Evolutionary conservation across 1,140 invertebrate species (phyloP).

Genomic region (Acromyrmex echinatior): DNA sequence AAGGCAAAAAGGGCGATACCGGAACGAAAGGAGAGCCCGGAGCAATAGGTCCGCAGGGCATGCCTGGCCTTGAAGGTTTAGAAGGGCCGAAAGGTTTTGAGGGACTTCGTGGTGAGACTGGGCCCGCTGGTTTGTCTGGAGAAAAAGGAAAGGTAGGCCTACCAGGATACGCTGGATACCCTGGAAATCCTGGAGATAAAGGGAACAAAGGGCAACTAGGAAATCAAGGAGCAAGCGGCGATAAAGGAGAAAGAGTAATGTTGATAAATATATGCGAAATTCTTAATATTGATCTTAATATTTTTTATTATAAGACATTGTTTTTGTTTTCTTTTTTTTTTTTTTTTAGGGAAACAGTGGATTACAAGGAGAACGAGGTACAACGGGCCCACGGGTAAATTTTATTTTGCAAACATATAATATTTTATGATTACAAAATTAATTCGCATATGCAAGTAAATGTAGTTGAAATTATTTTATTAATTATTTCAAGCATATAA

Average conservation of each 20-base stretch:
- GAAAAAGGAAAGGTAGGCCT: slow-evolving; percentile 92
- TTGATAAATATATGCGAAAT: not conserved
- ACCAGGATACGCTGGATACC: slow-evolving; percentile 91
- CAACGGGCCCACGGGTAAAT: slow-evolving; percentile 87
- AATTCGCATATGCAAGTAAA: not conserved
- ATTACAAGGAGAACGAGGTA: slow-evolving; percentile 91
- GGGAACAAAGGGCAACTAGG: slow-evolving; percentile 93
- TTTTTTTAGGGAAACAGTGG: slow-evolving; percentile 85
- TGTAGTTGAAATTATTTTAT: not conserved
- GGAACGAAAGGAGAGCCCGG: slow-evolving; percentile 93
- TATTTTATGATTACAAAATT: not conserved
- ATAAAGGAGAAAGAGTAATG: slow-evolving; percentile 81
- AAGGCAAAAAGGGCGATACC: slow-evolving; percentile 92
- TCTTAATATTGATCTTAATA: not conserved
- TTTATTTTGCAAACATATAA: not conserved
- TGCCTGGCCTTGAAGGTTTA: slow-evolving; percentile 92
- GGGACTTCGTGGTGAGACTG: slow-evolving; percentile 92
- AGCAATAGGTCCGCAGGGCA: slow-evolving; percentile 89
- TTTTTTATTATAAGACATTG: not conserved
- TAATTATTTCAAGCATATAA: not conserved
- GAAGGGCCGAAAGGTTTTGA: slow-evolving; percentile 94
- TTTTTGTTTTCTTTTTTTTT: slow-evolving; percentile 79
- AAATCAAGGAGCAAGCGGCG: slow-evolving; percentile 88
- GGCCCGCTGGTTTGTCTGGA: slow-evolving; percentile 81
- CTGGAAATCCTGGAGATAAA: slow-evolving; percentile 91